phyloP scores from a whole-genome alignment of 2,888 invertebrate species.

The Aquatica leii region DNA sequence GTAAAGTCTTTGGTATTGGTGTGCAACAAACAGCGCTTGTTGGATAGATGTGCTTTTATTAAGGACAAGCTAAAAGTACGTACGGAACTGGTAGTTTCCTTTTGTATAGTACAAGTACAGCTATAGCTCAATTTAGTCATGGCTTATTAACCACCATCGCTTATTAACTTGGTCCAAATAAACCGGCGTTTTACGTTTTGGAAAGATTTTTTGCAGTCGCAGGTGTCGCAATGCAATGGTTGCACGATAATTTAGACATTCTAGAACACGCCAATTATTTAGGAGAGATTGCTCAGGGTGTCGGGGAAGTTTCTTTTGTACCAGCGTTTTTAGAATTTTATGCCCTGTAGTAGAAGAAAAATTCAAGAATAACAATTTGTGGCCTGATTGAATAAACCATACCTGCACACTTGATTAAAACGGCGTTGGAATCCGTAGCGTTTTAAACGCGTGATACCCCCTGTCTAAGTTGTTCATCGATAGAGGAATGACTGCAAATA shows the following conservation, averaged over 20 bases:
- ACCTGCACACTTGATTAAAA: conserved; percentile 83
- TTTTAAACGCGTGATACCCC: conserved; percentile 87
- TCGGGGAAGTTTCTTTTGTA: conserved; percentile 91
- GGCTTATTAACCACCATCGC: conserved; percentile 94
- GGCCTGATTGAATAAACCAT: conserved; percentile 85
- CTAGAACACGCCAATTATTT: conserved; percentile 72
- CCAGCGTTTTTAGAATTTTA: conserved; percentile 97
- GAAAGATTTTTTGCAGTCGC: conserved; percentile 91
- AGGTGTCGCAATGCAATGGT: conserved; percentile 86
- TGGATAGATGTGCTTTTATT: conserved; percentile 88
- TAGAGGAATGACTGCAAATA: conserved; percentile 92
- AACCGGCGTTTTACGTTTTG: conserved; percentile 82
- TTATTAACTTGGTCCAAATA: conserved; percentile 84
- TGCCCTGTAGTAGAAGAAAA: conserved; percentile 95
- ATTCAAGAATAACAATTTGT: conserved; percentile 75
- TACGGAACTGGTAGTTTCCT: conserved; percentile 97
- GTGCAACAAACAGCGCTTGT: conserved; percentile 96
- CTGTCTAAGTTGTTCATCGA: conserved; percentile 82
- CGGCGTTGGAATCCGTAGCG: conserved; percentile 94
- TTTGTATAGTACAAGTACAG: conserved; percentile 88
- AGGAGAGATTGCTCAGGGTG: conserved; percentile 70
- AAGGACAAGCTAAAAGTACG: conserved; percentile 94
- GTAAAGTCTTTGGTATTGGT: conserved; percentile 90
- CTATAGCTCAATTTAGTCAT: conserved; percentile 59
- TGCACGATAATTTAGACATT: conserved; percentile 85